phyloP scores from a whole-genome alignment of 92 coral and sea anemone genomes.

The Heliopora coerulea region DNA sequence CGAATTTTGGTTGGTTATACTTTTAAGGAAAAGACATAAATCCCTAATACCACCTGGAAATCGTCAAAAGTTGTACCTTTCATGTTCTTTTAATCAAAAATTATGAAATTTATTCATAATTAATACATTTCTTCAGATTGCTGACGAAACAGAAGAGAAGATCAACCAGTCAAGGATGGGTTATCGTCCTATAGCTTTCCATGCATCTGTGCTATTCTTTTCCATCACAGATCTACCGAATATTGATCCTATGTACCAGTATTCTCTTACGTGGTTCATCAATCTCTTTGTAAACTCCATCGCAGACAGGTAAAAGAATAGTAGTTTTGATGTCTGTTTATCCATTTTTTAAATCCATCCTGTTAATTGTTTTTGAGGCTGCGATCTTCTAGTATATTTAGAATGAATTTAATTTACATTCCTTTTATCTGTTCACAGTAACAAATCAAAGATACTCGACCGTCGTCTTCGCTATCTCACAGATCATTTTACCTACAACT shows the following conservation, averaged over 20 bases:
- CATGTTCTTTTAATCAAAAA: not conserved
- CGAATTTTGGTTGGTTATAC: too few species aligned
- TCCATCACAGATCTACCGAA: constrained; percentile 95
- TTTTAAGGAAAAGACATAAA: too few species aligned
- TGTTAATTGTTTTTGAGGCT: not conserved
- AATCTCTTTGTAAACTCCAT: constrained; percentile 97
- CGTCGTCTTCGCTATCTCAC: constrained; percentile 95
- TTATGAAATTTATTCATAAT: not conserved
- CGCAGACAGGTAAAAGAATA: constrained; percentile 74
- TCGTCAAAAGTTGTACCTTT: not conserved
- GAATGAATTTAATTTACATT: not conserved
- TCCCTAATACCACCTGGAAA: too few species aligned
- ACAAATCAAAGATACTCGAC: constrained; percentile 97
- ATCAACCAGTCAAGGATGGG: constrained; percentile 95
- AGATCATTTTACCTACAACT: constrained; percentile 96
- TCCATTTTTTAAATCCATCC: too few species aligned
- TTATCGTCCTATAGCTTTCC: constrained; percentile 93
- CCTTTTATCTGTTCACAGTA: constrained; percentile 54
- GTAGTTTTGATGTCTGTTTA: too few species aligned
- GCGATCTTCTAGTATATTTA: not conserved
- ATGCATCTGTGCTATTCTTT: constrained; percentile 96
- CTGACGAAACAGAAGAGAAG: constrained; percentile 97
- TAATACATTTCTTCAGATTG: constrained; percentile 54
- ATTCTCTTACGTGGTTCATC: constrained; percentile 93
- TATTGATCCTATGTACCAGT: constrained; percentile 99